Conservation (phyloP, 2,113 vertebrate genomes). For the Panthera leo region DNA sequence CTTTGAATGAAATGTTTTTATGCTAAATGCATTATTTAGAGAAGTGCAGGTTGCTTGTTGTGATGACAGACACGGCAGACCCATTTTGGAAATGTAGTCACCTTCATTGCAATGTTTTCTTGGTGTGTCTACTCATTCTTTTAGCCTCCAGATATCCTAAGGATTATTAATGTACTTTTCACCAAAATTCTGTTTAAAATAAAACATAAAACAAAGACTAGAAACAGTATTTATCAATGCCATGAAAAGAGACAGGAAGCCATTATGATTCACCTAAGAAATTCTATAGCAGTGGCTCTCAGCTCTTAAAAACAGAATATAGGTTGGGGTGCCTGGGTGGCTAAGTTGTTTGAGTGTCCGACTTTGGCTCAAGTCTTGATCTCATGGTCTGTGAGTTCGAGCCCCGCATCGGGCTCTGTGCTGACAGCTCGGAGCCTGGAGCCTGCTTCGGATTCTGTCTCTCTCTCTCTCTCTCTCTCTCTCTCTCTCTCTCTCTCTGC, state of each 20-base stretch:
- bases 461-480: too few relatives aligned
- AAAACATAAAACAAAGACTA: slow-evolving; percentile 2
- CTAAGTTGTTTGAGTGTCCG: too few relatives aligned
- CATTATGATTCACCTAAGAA: slow-evolving; percentile 32
- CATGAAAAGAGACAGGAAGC: not conserved
- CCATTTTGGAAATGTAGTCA: slow-evolving; percentile 5
- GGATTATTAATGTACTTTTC: not conserved
- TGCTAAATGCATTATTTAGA: slow-evolving; percentile 50
- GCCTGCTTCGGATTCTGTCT: too few relatives aligned
- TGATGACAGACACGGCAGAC: not conserved
- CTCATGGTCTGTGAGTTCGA: too few relatives aligned
- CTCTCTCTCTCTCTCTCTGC: too few relatives aligned
- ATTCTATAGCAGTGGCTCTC: not conserved
- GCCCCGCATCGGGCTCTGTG: too few relatives aligned
- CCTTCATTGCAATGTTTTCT: slow-evolving; percentile 1
- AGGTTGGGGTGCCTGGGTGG: too few relatives aligned
- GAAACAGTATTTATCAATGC: not conserved
- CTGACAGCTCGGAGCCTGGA: too few relatives aligned
- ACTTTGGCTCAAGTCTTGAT: too few relatives aligned
- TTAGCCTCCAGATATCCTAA: not conserved
- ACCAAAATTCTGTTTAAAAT: not conserved
- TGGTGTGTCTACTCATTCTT: not conserved
- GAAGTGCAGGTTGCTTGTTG: not conserved
- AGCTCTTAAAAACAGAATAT: not conserved
- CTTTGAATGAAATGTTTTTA: slow-evolving; percentile 49